These are phyloP conservation scores for Lomographa bimaculata DNA, from an alignment of 2,888 invertebrate genomes.

Conservation along the genomic window DNA sequence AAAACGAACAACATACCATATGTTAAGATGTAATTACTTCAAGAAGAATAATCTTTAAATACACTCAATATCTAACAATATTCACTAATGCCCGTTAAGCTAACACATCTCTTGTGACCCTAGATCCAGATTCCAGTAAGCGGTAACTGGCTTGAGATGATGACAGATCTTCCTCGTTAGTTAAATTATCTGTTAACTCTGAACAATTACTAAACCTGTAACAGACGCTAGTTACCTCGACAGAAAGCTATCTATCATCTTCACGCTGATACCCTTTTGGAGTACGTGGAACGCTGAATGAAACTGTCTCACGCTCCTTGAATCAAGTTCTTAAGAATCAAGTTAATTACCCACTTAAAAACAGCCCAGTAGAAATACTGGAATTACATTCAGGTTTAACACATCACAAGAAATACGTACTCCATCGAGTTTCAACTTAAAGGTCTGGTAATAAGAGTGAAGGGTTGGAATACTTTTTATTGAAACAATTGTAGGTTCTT, in stretches of 20 bases:
- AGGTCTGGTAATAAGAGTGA: conserved; percentile 1
- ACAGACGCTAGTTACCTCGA: conserved; percentile 2
- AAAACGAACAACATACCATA: background rate
- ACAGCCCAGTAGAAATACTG: conserved; percentile 6
- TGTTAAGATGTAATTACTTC: background rate
- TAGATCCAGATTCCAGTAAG: too few relatives aligned
- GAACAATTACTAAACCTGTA: too few relatives aligned
- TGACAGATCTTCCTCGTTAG: too few relatives aligned
- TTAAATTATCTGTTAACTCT: conserved; percentile 6
- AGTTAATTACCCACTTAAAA: conserved; percentile 8
- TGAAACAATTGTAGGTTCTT: conserved; percentile 12
- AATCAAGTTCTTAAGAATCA: conserved; percentile 9
- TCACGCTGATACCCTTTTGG: conserved; percentile 11
- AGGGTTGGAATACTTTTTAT: conserved; percentile 1
- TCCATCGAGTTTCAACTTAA: conserved; percentile 3
- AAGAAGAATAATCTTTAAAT: too few relatives aligned
- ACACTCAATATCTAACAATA: too few relatives aligned
- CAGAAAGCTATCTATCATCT: conserved; percentile 6
- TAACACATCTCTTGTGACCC: too few relatives aligned
- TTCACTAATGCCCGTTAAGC: too few relatives aligned
- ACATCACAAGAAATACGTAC: background rate
- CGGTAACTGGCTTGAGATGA: too few relatives aligned
- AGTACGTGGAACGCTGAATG: conserved; percentile 4
- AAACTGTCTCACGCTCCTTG: conserved; percentile 13
- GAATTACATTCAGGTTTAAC: conserved; percentile 11